Evolutionary conservation across 1,140 invertebrate species (phyloP), one percentile per base, ranked within the genome.

Genomic region (Ceratina australensis): DNA sequence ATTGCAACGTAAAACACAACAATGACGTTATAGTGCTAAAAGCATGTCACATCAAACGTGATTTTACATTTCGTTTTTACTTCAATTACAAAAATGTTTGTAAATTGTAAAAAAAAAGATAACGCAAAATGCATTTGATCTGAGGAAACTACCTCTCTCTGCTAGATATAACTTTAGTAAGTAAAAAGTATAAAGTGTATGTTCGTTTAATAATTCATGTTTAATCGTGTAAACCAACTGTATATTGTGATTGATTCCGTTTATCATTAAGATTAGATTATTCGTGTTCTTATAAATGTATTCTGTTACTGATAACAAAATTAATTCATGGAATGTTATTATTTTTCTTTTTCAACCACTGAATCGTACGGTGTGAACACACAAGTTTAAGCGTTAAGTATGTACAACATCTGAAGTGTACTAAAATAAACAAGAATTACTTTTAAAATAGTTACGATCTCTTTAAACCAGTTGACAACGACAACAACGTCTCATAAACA

Each of bases 401-500:
- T 72, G 42, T 68, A 63, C 67, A 79, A 65, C 24, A 18, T 82
- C 5, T 49, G 22, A 47, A 64, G n/a, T 63, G 50, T 82, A 75
- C 5, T 73, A 76, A 76, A 80, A 72, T 54, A 76, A 79, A 79
- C 24, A 16, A 72, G 49, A 81, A 85, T 71, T 63, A 75, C 50
- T 61, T 68, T 24, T 63, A 71, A 71, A 61, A 75, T 81, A 81
- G 54, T 54, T 54, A 28, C 54, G 49, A 64, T 52, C 22, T 56
- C 50, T 22, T 57, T 78, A 66, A 81, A 72, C 54, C 33, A 59
- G 75, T 72, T 63, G 61, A 81, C 79, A 80, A 86, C 81, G 87
- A 87, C 76, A 78, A 78, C 85, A 85, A 88, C 73, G 77, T 78
- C 87, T 86, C 24, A 72, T 50, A n/a, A 66, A 47, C 57, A 79